These are phyloP conservation scores for Drosophila ezoana DNA, from an alignment of 2,888 invertebrate species.

Conservation along the genomic window DNA sequence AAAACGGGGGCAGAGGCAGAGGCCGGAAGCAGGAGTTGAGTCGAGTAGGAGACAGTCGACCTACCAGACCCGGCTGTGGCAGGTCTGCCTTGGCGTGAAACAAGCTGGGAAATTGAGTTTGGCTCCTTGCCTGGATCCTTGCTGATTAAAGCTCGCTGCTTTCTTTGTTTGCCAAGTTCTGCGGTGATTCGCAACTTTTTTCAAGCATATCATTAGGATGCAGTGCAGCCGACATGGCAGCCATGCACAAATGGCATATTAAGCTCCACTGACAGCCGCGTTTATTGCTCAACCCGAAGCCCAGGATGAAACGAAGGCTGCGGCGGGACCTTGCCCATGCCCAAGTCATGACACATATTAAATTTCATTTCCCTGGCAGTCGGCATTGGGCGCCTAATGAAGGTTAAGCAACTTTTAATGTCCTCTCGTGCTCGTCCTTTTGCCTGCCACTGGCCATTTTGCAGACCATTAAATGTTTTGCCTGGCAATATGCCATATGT, in stretches of 20 bases:
- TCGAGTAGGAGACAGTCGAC: conserved; percentile 9
- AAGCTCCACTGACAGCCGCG: conserved; percentile 62
- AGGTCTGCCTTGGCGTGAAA: conserved; percentile 51
- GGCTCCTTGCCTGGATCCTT: conserved; percentile 16
- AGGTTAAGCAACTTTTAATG: conserved; percentile 81
- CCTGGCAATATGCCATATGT: conserved; percentile 80
- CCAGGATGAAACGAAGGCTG: not conserved
- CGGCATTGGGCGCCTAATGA: conserved; percentile 67
- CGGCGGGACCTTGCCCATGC: conserved; percentile 3
- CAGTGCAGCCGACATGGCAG: conserved; percentile 53
- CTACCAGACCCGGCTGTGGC: conserved; percentile 23
- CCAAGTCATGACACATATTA: conserved; percentile 70
- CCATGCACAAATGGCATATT: conserved; percentile 73
- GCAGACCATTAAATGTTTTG: conserved; percentile 79
- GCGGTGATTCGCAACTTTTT: conserved; percentile 71
- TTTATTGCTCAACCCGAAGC: conserved; percentile 56
- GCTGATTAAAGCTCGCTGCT: conserved; percentile 59
- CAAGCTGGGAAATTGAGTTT: conserved; percentile 63
- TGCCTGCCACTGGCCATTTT: conserved; percentile 63
- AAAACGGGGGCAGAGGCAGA: not conserved
- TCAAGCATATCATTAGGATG: conserved; percentile 76
- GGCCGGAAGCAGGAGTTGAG: conserved; percentile 20
- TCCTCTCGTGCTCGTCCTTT: conserved; percentile 40
- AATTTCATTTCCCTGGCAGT: conserved; percentile 71
- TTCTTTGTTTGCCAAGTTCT: conserved; percentile 64